A percentile compares a stretch with the other conserved stretches of the same genome.
These are phyloP conservation scores for Drosophila ficusphila DNA, from an alignment of 1,140 invertebrate species.

Conservation along the genomic window DNA sequence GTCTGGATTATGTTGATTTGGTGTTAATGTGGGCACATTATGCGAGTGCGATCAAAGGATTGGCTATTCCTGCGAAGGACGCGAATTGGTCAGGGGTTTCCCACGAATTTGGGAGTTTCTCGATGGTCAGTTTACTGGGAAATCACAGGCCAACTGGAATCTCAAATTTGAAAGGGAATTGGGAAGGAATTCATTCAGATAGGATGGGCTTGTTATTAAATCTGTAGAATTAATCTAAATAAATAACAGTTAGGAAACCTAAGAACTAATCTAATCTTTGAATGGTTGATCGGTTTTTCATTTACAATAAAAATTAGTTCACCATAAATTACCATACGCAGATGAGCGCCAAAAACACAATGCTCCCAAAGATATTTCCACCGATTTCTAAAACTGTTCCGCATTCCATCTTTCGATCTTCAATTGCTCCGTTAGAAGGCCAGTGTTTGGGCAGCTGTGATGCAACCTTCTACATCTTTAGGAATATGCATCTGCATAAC, in stretches of 20 bases:
- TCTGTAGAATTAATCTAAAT: too few relatives aligned
- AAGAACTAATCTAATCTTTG: too few relatives aligned
- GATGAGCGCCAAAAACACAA: neutral
- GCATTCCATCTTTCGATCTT: neutral
- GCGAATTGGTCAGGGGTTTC: constrained; percentile 22
- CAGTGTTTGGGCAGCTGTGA: constrained; percentile 55
- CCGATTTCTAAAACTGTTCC: neutral
- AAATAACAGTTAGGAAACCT: too few relatives aligned
- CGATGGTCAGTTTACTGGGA: constrained; percentile 23
- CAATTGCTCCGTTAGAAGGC: constrained; percentile 1
- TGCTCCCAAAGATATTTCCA: neutral
- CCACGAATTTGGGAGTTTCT: constrained; percentile 53
- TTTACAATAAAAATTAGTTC: neutral
- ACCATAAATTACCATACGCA: constrained; percentile 1
- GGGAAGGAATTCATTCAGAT: too few relatives aligned
- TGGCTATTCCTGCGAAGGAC: constrained; percentile 68
- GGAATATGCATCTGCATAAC: constrained; percentile 59
- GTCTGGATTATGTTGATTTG: constrained; percentile 2
- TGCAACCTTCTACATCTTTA: constrained; percentile 46
- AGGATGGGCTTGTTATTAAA: too few relatives aligned
- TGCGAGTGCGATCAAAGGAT: constrained; percentile 60
- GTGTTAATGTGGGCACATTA: constrained; percentile 81
- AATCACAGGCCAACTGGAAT: constrained; percentile 10
- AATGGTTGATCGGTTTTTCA: neutral
- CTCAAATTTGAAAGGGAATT: neutral